These are phyloP conservation scores for Porites evermanni DNA, from an alignment of 92 coral and sea anemone genomes.

Conservation along the genomic window DNA sequence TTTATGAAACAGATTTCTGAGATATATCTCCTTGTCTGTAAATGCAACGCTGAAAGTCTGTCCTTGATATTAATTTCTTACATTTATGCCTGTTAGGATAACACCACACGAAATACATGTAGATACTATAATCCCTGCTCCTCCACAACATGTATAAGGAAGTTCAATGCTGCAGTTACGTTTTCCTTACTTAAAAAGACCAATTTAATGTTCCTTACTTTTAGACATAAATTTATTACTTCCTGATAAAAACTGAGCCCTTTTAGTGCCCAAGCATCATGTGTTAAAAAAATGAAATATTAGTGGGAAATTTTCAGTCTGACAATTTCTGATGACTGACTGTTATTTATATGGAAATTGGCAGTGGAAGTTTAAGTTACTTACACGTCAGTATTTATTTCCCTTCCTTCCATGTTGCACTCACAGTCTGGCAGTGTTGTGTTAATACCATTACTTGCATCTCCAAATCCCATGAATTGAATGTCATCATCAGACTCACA, in stretches of 20 bases:
- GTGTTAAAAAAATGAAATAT: slow-evolving; percentile 1
- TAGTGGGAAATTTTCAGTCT: slow-evolving; percentile 10
- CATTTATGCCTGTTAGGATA: slow-evolving; percentile 20
- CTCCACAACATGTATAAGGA: slow-evolving; percentile 13
- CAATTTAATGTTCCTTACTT: slow-evolving; percentile 3
- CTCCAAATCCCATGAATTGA: slow-evolving; percentile 72
- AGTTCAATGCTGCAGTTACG: not conserved
- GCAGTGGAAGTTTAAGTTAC: slow-evolving; percentile 23
- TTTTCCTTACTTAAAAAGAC: not conserved
- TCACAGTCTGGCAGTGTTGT: slow-evolving; percentile 58
- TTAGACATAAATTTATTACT: slow-evolving; percentile 6
- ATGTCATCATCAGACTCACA: slow-evolving; percentile 51
- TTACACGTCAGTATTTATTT: slow-evolving; percentile 53
- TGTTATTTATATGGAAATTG: slow-evolving; percentile 13
- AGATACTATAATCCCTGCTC: slow-evolving; percentile 16
- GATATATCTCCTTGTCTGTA: slow-evolving; percentile 17
- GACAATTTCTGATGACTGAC: slow-evolving; percentile 21
- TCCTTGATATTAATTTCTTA: slow-evolving; percentile 7
- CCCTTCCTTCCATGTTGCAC: slow-evolving; percentile 38
- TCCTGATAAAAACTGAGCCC: slow-evolving; percentile 16
- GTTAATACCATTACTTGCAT: slow-evolving; percentile 47
- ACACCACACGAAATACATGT: slow-evolving; percentile 8
- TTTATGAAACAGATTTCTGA: not conserved
- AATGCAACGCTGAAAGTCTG: slow-evolving; percentile 20
- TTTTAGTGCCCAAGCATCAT: slow-evolving; percentile 19